These are phyloP conservation scores for Stegostoma tigrinum DNA, from an alignment of 2,113 vertebrate genomes.

Conservation along the genomic window DNA sequence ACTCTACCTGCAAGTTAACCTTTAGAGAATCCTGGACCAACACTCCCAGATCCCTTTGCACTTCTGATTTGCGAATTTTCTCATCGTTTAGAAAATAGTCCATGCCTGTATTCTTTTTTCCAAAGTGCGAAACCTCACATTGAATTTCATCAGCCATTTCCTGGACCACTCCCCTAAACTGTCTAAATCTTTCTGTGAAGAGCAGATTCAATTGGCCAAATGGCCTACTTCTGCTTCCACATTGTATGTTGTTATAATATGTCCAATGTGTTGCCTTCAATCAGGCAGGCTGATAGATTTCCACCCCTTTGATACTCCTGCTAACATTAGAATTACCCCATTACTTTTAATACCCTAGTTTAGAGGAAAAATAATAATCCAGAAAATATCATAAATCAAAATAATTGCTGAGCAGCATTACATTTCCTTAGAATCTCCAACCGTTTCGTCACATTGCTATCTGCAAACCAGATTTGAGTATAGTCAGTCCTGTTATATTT, in stretches of 20 bases:
- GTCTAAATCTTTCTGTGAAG: too few relatives aligned
- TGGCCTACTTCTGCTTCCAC: too few relatives aligned
- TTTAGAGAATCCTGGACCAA: too few relatives aligned
- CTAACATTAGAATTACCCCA: background rate
- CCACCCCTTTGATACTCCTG: background rate
- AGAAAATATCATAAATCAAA: background rate
- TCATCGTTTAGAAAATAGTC: too few relatives aligned
- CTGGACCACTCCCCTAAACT: too few relatives aligned
- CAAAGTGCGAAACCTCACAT: too few relatives aligned
- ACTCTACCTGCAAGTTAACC: too few relatives aligned
- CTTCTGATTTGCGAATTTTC: too few relatives aligned
- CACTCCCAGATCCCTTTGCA: too few relatives aligned
- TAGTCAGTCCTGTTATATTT: background rate
- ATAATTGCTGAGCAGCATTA: background rate
- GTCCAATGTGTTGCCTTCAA: background rate
- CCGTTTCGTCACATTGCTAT: background rate
- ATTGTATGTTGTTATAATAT: background rate
- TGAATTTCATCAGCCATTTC: too few relatives aligned
- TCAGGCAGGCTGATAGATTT: background rate
- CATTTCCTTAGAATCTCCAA: background rate
- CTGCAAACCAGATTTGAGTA: background rate
- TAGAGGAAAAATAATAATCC: background rate
- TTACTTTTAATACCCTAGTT: background rate
- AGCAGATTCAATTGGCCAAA: too few relatives aligned
- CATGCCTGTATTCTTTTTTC: too few relatives aligned